Percentiles rank a stretch among this genome's conserved stretches.
Evolutionary conservation across 2,113 vertebrate genomes (phyloP).

Genomic region (Aythya baeri): DNA sequence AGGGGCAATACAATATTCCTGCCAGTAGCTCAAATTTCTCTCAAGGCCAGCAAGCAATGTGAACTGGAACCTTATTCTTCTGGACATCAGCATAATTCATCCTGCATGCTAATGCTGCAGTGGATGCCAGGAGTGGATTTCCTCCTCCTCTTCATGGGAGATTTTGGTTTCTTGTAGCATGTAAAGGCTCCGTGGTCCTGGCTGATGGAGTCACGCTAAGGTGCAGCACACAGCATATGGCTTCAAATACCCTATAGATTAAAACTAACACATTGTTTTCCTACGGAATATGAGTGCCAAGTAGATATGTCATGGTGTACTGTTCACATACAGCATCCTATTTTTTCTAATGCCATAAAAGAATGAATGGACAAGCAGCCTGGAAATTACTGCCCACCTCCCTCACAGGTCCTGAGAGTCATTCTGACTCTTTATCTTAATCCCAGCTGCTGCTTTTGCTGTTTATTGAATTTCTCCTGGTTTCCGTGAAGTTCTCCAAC

Average conservation of each 20-base stretch:
- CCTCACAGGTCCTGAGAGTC: not conserved
- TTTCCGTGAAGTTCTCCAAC: not conserved
- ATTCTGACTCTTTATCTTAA: not conserved
- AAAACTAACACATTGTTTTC: not conserved
- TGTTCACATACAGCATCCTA: not conserved
- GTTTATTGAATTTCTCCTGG: not conserved
- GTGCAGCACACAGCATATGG: not conserved
- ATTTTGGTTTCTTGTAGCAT: not conserved
- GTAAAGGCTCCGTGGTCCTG: not conserved
- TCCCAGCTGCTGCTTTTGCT: not conserved
- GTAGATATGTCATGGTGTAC: not conserved
- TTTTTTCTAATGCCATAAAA: not conserved
- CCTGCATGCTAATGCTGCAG: not conserved
- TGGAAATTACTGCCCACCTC: not conserved
- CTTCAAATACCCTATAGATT: not conserved
- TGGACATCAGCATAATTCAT: not conserved
- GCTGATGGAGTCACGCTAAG: not conserved
- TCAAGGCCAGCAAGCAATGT: not conserved
- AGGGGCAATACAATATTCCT: not conserved
- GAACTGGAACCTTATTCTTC: constrained; percentile 13
- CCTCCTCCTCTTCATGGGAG: not conserved
- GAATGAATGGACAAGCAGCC: not conserved
- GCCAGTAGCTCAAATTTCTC: constrained; percentile 22
- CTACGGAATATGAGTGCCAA: not conserved
- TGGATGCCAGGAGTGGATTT: not conserved